Evolutionary conservation across 1,140 invertebrate species (phyloP).

Genomic region (Octopus sinensis): DNA sequence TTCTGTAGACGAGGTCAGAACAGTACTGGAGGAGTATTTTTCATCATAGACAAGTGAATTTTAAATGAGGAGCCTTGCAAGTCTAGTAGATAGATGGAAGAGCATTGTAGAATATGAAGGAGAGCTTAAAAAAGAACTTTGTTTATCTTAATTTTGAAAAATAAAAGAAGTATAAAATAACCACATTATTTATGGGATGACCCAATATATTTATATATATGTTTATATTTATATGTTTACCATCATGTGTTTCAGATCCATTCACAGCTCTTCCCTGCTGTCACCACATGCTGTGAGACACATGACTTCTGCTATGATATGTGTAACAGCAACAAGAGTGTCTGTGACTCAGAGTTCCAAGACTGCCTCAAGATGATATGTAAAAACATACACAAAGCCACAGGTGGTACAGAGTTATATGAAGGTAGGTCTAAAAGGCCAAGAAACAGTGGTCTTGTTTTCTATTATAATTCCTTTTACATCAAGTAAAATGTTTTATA

Average conservation of each 20-base stretch:
- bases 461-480: background rate
- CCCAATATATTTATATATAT: too few species aligned
- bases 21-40: too few species aligned
- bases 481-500: background rate
- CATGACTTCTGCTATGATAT: conserved; percentile 90
- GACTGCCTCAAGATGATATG: conserved; percentile 80
- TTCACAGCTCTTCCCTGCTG: conserved; percentile 74
- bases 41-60: too few species aligned
- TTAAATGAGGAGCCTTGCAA: too few species aligned
- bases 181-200: too few species aligned
- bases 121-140: too few species aligned
- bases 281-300: conserved; percentile 78
- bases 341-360: conserved; percentile 83
- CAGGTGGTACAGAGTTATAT: conserved; percentile 17
- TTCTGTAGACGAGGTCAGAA: too few species aligned
- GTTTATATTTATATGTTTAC: conserved; percentile 6
- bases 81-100: too few species aligned
- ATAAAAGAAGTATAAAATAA: too few species aligned
- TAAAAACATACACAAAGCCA: conserved; percentile 59
- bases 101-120: too few species aligned
- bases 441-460: background rate
- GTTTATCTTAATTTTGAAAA: too few species aligned
- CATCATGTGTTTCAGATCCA: conserved; percentile 64
- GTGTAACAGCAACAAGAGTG: conserved; percentile 79
- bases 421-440: conserved; percentile 18